A percentile compares a stretch with the other conserved stretches of the same genome.
Conservation (phyloP, 1,140 invertebrate species). For the Cryptotermes secundus region DNA sequence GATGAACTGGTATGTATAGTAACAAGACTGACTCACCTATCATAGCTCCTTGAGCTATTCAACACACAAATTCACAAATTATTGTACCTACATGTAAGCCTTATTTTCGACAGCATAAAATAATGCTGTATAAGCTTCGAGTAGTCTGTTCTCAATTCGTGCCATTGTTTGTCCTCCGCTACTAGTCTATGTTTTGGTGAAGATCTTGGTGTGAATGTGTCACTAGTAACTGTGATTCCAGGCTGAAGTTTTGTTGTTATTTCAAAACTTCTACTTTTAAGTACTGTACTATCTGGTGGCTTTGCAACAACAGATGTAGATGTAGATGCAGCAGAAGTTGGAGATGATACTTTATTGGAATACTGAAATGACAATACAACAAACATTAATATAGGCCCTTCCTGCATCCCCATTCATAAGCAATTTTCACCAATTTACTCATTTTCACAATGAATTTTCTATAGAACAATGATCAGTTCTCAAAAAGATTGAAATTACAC, state of each 20-base stretch:
- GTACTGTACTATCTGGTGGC: not conserved
- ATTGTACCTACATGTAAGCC: slow-evolving; percentile 31
- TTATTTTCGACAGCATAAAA: slow-evolving; percentile 32
- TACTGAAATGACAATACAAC: not conserved
- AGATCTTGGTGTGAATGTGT: not conserved
- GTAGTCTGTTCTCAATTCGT: slow-evolving; percentile 20
- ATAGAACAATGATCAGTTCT: no score
- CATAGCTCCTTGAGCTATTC: no score
- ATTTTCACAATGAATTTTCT: no score
- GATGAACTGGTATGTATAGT: no score
- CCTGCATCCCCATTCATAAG: no score
- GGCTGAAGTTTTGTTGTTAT: not conserved
- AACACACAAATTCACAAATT: not conserved
- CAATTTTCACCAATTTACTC: no score
- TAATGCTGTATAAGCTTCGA: slow-evolving; percentile 20
- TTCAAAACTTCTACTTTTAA: not conserved
- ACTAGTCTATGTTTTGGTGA: not conserved
- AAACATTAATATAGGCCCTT: no score
- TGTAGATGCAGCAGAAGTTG: not conserved
- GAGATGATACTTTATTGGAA: slow-evolving; percentile 4
- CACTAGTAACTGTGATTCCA: not conserved
- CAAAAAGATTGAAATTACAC: no score
- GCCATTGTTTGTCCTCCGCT: slow-evolving; percentile 25
- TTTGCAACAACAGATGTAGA: slow-evolving; percentile 21
- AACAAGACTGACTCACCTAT: no score